Evolutionary conservation across 2,113 vertebrate species (phyloP).

Genomic region (Paedocypris sp.): DNA sequence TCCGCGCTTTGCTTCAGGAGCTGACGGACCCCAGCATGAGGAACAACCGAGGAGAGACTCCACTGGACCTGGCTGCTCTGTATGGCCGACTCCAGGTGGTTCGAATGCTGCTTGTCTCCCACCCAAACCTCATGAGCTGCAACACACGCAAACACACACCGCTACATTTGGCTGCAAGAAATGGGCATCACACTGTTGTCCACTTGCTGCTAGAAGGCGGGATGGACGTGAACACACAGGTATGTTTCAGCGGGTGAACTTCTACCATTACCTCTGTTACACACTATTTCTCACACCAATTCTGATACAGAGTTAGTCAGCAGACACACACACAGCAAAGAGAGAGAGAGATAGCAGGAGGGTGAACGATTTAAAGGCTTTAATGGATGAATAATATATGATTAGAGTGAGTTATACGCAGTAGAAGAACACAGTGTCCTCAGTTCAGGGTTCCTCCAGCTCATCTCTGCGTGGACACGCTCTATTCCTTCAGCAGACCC

Average conservation of each 20-base stretch:
- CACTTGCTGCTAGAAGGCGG: constrained; percentile 82
- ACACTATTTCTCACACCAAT: background rate
- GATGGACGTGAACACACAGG: constrained; percentile 91
- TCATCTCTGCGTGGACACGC: background rate
- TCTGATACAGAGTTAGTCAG: background rate
- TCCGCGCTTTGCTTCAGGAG: constrained; percentile 82
- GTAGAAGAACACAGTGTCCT: constrained; percentile 40
- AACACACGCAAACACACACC: constrained; percentile 80
- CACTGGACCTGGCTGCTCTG: constrained; percentile 85
- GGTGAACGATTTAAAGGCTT: constrained; percentile 11
- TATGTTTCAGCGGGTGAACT: constrained; percentile 31
- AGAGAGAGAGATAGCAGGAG: background rate
- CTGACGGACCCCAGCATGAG: constrained; percentile 87
- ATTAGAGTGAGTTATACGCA: constrained; percentile 32
- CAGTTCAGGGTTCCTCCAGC: constrained; percentile 16
- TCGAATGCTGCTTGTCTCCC: constrained; percentile 82
- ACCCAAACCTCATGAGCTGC: constrained; percentile 85
- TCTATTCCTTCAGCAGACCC: background rate
- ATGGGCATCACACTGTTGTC: constrained; percentile 83
- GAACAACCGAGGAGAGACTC: constrained; percentile 84
- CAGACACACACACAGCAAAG: background rate
- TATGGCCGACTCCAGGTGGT: constrained; percentile 88
- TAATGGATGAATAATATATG: constrained; percentile 52
- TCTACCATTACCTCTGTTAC: background rate
- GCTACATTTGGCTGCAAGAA: constrained; percentile 89